Conservation (phyloP, 1,140 invertebrate species). For the Reticulitermes speratus region DNA sequence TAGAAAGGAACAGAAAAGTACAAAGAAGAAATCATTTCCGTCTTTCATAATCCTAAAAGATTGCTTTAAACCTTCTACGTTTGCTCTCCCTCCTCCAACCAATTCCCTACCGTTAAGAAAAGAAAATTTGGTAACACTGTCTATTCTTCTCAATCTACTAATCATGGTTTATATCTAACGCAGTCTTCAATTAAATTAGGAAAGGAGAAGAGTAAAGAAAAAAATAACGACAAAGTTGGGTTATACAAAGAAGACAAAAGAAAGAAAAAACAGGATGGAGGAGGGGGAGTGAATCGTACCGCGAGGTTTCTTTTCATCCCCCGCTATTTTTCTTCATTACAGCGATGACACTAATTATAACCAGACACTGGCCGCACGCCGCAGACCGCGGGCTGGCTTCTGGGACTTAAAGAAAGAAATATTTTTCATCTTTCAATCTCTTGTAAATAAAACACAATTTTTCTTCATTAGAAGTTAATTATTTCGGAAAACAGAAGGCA, state of each 20-base stretch:
- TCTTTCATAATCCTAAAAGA: conserved; percentile 27
- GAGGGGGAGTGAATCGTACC: neutral
- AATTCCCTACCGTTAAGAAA: neutral
- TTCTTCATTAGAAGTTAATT: conserved; percentile 17
- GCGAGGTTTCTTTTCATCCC: neutral
- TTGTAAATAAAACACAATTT: conserved; percentile 11
- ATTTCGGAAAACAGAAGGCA: neutral
- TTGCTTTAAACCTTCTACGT: conserved; percentile 4
- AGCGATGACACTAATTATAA: neutral
- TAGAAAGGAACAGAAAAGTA: neutral
- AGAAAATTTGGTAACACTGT: neutral
- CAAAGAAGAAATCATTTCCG: conserved; percentile 18
- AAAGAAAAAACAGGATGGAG: neutral
- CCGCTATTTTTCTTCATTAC: conserved; percentile 16
- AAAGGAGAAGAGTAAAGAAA: neutral
- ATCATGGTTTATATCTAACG: conserved; percentile 4
- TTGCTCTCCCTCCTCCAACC: neutral
- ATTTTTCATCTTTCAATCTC: neutral
- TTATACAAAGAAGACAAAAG: conserved; percentile 5
- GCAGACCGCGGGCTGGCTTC: neutral
- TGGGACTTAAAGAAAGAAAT: conserved; percentile 13
- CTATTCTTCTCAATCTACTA: neutral
- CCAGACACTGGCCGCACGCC: neutral
- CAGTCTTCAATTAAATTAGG: conserved; percentile 16
- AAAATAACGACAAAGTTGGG: conserved; percentile 12